Evolutionary conservation across 2,888 invertebrate species (phyloP), one percentile per base, ranked within the genome.

Genomic region (Ephialtes manifestator): DNA sequence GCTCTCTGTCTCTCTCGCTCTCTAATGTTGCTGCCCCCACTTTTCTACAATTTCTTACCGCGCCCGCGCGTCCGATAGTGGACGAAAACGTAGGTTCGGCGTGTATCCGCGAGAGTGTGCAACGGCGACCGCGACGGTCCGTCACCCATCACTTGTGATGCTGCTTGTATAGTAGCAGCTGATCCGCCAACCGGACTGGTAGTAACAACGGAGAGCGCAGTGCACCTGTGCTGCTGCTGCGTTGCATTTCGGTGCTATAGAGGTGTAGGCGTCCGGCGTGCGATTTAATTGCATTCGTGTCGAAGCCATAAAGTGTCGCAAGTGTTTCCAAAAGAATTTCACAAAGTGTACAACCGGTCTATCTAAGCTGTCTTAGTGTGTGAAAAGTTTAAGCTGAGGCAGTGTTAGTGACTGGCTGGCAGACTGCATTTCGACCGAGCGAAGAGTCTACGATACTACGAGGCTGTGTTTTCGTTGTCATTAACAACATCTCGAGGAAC

Each of bases 91-190:
- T 39, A 65, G 70, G 74, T 85, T 72, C 76, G 24, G 28, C 72
- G 65, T 60, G 81, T 63, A 67, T 72, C 55, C 83, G 72, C 65
- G 74, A 15, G 20, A 46, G 48, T 53, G 71, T 15, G 82, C 43
- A 0, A 7, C 18, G 1, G 0, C 51, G 18, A 4, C 53, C 81
- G 70, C 60, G 77, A 7, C 18, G 24, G 39, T 48, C 65, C 20
- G 82, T 43, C 35, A 68, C 35, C 20, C 51, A 63, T n/a, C 31
- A 4, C 10, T 3, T 80, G 87, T 89, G 89, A 39, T 87, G 51
- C 51, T 18, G 51, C n/a, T 28, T 86, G 86, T 83, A 79, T 88
- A 90, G 90, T 90, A 86, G 91, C 92, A 92, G 92, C 92, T 92
- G 92, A 92, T 92, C 91, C 89, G 89, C 87, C 85, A 88, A 81